These are phyloP conservation scores for Otus sunia DNA, from an alignment of 2,113 vertebrate genomes.

Conservation along the genomic window DNA sequence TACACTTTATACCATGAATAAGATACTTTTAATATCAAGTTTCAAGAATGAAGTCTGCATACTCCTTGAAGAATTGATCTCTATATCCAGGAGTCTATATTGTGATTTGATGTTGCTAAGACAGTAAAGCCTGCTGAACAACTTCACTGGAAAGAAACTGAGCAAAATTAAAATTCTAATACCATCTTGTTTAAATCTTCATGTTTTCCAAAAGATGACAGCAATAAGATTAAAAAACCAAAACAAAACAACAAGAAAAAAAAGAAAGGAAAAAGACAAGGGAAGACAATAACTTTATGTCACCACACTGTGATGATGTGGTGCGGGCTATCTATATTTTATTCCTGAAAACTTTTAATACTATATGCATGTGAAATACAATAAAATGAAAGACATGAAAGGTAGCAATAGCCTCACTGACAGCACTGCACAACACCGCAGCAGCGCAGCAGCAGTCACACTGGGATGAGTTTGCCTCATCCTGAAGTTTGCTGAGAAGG, in stretches of 20 bases:
- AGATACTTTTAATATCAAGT: background rate
- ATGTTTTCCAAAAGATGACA: background rate
- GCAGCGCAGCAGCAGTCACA: background rate
- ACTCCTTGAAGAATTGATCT: background rate
- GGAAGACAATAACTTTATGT: background rate
- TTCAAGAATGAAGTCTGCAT: background rate
- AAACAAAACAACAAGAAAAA: accelerated
- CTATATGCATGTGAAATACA: background rate
- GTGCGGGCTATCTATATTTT: background rate
- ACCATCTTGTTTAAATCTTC: background rate
- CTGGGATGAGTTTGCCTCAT: background rate
- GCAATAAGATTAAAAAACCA: background rate
- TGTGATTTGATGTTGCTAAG: background rate
- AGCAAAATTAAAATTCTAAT: background rate
- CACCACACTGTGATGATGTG: background rate
- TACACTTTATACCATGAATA: background rate
- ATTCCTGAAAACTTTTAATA: background rate
- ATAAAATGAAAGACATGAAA: background rate
- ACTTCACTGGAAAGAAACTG: background rate
- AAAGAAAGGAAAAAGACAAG: background rate
- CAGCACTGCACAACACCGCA: background rate
- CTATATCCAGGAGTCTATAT: background rate
- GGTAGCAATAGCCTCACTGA: background rate
- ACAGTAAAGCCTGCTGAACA: background rate
- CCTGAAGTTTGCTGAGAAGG: background rate